Evolutionary conservation across 2,797 vertebrate species (phyloP).

Genomic region (Spinus pinus): DNA sequence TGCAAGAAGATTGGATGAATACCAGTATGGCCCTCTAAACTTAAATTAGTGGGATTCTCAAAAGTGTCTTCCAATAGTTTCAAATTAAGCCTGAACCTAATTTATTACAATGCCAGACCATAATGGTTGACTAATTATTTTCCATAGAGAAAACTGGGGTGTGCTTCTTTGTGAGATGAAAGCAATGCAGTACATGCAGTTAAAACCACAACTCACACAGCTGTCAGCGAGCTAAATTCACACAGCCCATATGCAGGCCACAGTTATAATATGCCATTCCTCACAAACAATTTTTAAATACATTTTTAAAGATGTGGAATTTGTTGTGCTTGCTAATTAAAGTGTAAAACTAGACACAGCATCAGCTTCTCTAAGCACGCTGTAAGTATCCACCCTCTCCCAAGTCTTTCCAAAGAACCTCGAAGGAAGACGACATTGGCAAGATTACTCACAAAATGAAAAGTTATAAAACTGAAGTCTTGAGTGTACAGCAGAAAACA

Average conservation of each 20-base stretch:
- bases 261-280: background rate
- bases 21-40: background rate
- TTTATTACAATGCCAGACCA: background rate
- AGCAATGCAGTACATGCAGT: background rate
- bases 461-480: background rate
- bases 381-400: background rate
- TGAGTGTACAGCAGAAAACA: background rate
- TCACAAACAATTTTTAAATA: background rate
- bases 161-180: background rate
- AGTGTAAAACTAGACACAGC: background rate
- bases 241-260: fast-evolving
- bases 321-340: background rate
- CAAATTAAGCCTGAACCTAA: background rate
- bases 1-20: background rate
- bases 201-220: background rate
- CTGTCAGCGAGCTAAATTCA: background rate
- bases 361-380: background rate
- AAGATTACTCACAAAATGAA: background rate
- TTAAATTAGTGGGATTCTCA: background rate
- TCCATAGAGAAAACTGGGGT: background rate
- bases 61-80: background rate
- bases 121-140: background rate
- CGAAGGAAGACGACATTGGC: background rate
- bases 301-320: background rate
- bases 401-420: background rate